phyloP scores from a whole-genome alignment of 2,797 vertebrate species.

The Brotula barbata region DNA sequence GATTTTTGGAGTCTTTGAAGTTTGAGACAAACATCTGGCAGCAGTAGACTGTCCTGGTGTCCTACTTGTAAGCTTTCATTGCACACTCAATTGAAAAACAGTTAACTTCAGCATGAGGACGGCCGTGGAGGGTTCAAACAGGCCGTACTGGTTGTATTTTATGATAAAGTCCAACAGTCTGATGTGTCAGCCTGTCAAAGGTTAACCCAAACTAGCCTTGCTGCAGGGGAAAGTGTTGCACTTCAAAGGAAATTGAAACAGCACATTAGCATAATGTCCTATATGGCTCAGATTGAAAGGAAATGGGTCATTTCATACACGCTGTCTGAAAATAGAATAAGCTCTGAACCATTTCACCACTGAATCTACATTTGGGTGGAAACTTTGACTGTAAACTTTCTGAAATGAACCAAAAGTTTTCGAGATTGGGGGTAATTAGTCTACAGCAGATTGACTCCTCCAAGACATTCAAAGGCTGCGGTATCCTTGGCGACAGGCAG shows the following conservation, averaged over 20 bases:
- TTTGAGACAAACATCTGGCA: conserved; percentile 20
- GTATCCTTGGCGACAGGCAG: conserved; percentile 40
- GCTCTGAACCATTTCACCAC: conserved; percentile 21
- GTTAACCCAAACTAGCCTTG: conserved; percentile 68
- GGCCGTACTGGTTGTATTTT: conserved; percentile 41
- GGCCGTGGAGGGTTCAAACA: conserved; percentile 44
- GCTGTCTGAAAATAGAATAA: conserved; percentile 45
- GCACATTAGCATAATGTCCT: conserved; percentile 64
- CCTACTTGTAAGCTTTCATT: conserved; percentile 20
- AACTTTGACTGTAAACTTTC: conserved; percentile 21
- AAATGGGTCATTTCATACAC: conserved; percentile 46
- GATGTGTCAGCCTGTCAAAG: conserved; percentile 53
- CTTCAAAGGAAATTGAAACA: conserved; percentile 68
- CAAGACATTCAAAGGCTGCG: conserved; percentile 39
- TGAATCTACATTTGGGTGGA: conserved; percentile 14
- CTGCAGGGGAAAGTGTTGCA: conserved; percentile 51
- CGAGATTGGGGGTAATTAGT: not conserved
- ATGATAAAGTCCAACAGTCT: conserved; percentile 38
- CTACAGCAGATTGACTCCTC: conserved; percentile 10
- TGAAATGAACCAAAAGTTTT: conserved; percentile 7
- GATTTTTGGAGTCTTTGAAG: conserved; percentile 45
- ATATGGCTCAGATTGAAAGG: conserved; percentile 42
- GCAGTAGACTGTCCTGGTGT: conserved; percentile 27
- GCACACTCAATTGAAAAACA: conserved; percentile 33
- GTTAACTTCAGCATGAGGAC: conserved; percentile 35